Percentiles rank a stretch among this genome's conserved stretches.
These are phyloP conservation scores for Poeciliopsis presidionis DNA, from an alignment of 2,797 vertebrate species.

Conservation along the genomic window DNA sequence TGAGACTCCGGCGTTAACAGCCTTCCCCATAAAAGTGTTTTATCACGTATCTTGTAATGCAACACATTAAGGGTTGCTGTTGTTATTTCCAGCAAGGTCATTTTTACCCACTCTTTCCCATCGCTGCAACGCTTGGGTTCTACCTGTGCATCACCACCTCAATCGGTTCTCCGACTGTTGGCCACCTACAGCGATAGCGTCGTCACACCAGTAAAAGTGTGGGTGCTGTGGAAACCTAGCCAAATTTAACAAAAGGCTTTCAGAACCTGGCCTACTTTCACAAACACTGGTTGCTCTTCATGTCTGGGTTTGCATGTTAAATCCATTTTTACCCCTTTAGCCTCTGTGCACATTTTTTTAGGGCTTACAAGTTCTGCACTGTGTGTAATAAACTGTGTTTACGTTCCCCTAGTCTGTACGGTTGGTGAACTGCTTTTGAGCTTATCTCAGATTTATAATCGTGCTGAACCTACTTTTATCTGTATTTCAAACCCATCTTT, in stretches of 20 bases:
- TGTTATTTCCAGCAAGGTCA: conserved; percentile 85
- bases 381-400: conserved; percentile 48
- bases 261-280: conserved; percentile 19
- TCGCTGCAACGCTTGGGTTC: conserved; percentile 26
- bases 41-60: conserved; percentile 85
- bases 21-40: conserved; percentile 84
- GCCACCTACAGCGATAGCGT: conserved; percentile 27
- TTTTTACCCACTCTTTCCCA: conserved; percentile 43
- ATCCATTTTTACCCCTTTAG: conserved; percentile 1
- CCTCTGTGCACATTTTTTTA: conserved; percentile 34
- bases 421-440: conserved; percentile 58
- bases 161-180: conserved; percentile 19
- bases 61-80: conserved; percentile 83
- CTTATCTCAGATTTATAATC: conserved; percentile 68
- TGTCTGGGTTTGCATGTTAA: conserved; percentile 29
- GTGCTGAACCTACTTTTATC: conserved; percentile 63
- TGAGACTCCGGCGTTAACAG: conserved; percentile 75
- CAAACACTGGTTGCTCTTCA: conserved; percentile 10
- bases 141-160: conserved; percentile 30
- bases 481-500: conserved; percentile 59
- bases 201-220: conserved; percentile 62
- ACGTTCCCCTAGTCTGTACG: conserved; percentile 42
- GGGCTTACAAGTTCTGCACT: conserved; percentile 38
- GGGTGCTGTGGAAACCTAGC: conserved; percentile 45
- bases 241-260: background rate